Percentiles rank a stretch among this genome's conserved stretches.
Conservation (phyloP, 2,888 invertebrate genomes). For the Boloria euphrosyne region DNA sequence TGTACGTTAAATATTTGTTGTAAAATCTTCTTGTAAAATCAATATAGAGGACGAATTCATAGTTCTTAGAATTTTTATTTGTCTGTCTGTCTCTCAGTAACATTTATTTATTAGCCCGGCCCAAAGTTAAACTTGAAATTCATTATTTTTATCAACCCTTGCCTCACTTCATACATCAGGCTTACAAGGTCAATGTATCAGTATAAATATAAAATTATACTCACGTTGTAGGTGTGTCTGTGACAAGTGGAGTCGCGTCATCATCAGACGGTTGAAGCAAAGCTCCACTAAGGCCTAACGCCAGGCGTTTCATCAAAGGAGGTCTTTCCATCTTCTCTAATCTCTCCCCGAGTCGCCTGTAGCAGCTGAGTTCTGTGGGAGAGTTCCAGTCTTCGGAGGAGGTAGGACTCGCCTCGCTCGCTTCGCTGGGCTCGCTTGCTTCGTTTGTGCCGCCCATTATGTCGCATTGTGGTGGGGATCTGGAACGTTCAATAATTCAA, state of each 20-base stretch:
- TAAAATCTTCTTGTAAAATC: too few relatives aligned
- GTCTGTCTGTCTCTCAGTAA: too few relatives aligned
- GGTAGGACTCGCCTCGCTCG: constrained; percentile 79
- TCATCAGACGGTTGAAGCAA: constrained; percentile 77
- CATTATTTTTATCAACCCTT: too few relatives aligned
- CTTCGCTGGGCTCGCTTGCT: constrained; percentile 63
- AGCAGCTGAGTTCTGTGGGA: constrained; percentile 93
- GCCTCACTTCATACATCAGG: too few relatives aligned
- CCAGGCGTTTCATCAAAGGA: constrained; percentile 89
- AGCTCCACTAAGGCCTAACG: constrained; percentile 87
- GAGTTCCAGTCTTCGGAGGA: constrained; percentile 94
- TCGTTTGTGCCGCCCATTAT: constrained; percentile 62
- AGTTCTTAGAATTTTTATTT: too few relatives aligned
- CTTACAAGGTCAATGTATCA: not conserved
- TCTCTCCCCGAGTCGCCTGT: constrained; percentile 90
- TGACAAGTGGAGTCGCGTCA: constrained; percentile 89
- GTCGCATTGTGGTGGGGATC: constrained; percentile 70
- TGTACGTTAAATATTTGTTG: too few relatives aligned
- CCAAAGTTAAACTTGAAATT: too few relatives aligned
- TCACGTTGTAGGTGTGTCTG: constrained; percentile 83
- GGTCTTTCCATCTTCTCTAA: constrained; percentile 84
- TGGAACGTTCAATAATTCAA: constrained; percentile 44
- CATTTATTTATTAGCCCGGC: too few relatives aligned
- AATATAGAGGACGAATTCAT: too few relatives aligned
- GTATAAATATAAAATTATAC: constrained; percentile 37